phyloP scores from a whole-genome alignment of 2,888 invertebrate genomes.

The Thumatha senex region DNA sequence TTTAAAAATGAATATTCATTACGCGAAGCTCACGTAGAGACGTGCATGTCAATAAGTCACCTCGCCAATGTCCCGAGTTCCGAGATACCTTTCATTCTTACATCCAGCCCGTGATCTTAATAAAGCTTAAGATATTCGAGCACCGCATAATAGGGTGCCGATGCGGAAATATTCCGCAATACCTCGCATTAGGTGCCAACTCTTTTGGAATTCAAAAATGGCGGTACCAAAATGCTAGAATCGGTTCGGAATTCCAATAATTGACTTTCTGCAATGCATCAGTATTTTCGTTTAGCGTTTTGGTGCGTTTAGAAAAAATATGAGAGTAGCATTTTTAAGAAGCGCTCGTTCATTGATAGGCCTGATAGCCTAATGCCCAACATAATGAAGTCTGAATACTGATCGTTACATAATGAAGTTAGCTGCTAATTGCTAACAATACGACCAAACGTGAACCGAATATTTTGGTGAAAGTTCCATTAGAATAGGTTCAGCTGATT shows the following conservation, averaged over 20 bases:
- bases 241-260: constrained; percentile 40
- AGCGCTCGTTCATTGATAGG: too few relatives aligned
- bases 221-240: constrained; percentile 37
- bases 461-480: too few relatives aligned
- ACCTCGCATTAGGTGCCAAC: constrained; percentile 53
- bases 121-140: constrained; percentile 49
- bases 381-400: too few relatives aligned
- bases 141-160: constrained; percentile 70
- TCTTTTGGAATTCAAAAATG: constrained; percentile 71
- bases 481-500: too few relatives aligned
- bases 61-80: constrained; percentile 15
- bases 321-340: too few relatives aligned
- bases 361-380: too few relatives aligned
- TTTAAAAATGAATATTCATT: constrained; percentile 3
- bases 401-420: too few relatives aligned
- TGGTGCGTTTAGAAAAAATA: too few relatives aligned
- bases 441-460: too few relatives aligned
- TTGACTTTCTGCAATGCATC: constrained; percentile 24
- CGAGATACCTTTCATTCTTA: constrained; percentile 34
- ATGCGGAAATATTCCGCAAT: constrained; percentile 71
- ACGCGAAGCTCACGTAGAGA: neutral
- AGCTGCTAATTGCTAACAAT: too few relatives aligned
- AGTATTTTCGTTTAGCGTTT: constrained; percentile 12
- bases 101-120: constrained; percentile 48
- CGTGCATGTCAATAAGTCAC: constrained; percentile 32